phyloP scores from a whole-genome alignment of 2,113 vertebrate genomes.

The Neolamprologus hecqui region DNA sequence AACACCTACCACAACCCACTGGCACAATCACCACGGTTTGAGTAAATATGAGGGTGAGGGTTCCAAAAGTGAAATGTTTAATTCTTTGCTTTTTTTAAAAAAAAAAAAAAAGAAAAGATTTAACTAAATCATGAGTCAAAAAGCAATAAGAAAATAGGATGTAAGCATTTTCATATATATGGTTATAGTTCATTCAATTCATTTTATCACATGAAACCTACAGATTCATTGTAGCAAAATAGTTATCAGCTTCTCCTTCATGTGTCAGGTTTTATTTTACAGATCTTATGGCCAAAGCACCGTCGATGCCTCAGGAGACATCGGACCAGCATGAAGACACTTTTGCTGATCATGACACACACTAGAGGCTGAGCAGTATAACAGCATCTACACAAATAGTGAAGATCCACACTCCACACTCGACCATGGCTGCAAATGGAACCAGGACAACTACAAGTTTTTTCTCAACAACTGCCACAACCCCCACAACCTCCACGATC shows the following conservation, averaged over 20 bases:
- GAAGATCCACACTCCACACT: neutral
- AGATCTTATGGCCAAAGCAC: neutral
- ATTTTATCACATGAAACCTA: neutral
- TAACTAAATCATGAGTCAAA: neutral
- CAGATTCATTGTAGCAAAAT: neutral
- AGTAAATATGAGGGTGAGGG: neutral
- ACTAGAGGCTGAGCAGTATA: slow-evolving; percentile 1
- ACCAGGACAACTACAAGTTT: slow-evolving; percentile 31
- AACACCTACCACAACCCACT: slow-evolving; percentile 53
- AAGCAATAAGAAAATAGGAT: neutral
- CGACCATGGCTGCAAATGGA: slow-evolving; percentile 50
- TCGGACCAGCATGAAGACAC: neutral
- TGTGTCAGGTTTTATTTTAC: neutral
- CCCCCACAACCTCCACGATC: slow-evolving; percentile 22
- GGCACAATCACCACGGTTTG: slow-evolving; percentile 11
- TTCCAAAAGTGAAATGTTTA: neutral
- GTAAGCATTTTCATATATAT: neutral
- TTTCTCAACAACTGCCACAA: slow-evolving; percentile 31
- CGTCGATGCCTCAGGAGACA: slow-evolving; percentile 1
- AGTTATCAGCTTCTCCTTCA: neutral
- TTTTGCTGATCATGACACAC: neutral
- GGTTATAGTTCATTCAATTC: neutral
- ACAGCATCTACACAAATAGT: neutral
- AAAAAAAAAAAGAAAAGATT: neutral
- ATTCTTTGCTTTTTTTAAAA: neutral